Percentiles rank a stretch among this genome's conserved stretches.
phyloP scores from a whole-genome alignment of 2,797 vertebrate genomes.

The Antennarius maculatus region DNA sequence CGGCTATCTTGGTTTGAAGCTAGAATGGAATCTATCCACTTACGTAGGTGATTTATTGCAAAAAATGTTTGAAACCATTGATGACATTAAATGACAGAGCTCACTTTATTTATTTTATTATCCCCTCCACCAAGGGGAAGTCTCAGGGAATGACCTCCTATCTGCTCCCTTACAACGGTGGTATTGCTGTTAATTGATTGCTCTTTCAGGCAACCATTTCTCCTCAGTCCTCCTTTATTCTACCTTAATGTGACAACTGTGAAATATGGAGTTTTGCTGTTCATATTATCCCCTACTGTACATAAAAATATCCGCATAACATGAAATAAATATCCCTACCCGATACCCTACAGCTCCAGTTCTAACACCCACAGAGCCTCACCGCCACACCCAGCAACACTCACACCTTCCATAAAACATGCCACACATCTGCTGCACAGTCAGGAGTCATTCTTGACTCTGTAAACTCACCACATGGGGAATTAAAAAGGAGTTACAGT shows the following conservation, averaged over 20 bases:
- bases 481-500: slow-evolving; percentile 78
- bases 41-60: no score
- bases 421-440: slow-evolving; percentile 83
- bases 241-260: slow-evolving; percentile 50
- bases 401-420: slow-evolving; percentile 78
- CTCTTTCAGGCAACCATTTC: slow-evolving; percentile 26
- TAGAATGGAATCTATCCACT: no score
- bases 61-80: no score
- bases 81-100: no score
- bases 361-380: slow-evolving; percentile 52
- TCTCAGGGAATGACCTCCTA: slow-evolving; percentile 12
- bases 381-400: slow-evolving; percentile 57
- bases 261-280: slow-evolving; percentile 64
- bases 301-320: slow-evolving; percentile 49
- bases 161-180: slow-evolving; percentile 26
- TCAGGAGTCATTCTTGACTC: slow-evolving; percentile 79
- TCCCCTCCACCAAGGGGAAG: no score
- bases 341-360: slow-evolving; percentile 50
- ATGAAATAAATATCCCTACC: slow-evolving; percentile 58
- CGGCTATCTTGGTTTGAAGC: no score
- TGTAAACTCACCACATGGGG: slow-evolving; percentile 83
- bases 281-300: slow-evolving; percentile 73
- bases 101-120: no score
- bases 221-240: background rate
- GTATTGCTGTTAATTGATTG: slow-evolving; percentile 31